phyloP scores from a whole-genome alignment of 2,888 invertebrate genomes.

The Acanthosoma haemorrhoidale region DNA sequence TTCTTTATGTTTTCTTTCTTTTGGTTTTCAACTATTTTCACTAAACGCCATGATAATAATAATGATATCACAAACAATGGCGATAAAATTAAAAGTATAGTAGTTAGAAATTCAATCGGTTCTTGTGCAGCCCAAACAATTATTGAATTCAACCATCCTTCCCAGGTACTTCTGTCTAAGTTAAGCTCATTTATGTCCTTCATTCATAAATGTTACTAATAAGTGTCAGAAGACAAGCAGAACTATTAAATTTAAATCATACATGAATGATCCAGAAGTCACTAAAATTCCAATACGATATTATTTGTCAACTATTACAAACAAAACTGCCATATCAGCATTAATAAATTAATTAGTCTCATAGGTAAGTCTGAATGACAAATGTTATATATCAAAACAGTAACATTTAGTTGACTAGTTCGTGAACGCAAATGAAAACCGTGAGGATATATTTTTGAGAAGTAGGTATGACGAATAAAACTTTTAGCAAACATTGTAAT shows the following conservation, averaged over 20 bases:
- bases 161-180: constrained; percentile 38
- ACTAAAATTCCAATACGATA: not conserved
- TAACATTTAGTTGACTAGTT: no score
- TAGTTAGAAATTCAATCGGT: constrained; percentile 50
- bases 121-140: constrained; percentile 45
- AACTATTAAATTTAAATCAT: not conserved
- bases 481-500: no score
- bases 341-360: no score
- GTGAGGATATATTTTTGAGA: no score
- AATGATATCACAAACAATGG: constrained; percentile 52
- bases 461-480: no score
- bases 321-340: not conserved
- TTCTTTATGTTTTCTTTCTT: constrained; percentile 47
- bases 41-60: constrained; percentile 51
- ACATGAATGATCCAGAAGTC: not conserved
- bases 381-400: no score
- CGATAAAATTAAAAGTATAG: constrained; percentile 50
- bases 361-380: no score
- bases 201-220: not conserved
- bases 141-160: constrained; percentile 44
- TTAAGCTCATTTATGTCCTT: constrained; percentile 30
- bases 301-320: not conserved
- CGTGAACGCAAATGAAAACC: no score
- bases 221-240: not conserved
- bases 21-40: constrained; percentile 51